Base-by-base conservation (phyloP, 1,140 invertebrate species). In the Magallana angulata region DNA sequence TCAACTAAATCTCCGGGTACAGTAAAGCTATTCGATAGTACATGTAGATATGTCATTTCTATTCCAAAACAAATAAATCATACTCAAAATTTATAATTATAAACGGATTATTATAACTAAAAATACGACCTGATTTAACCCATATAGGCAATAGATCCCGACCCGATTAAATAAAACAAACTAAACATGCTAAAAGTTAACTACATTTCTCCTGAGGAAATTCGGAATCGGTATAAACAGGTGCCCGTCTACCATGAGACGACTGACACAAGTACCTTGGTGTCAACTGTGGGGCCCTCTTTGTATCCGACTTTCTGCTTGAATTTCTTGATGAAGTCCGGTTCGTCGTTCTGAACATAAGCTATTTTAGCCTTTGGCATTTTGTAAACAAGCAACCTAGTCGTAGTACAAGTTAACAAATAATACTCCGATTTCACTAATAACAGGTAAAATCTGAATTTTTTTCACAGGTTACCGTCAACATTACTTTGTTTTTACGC, bases 271-370 rank as follows among this genome's bases (percentile, higher is more conserved):
- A 12, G 18, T 85, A 91, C 92, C 91, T 94, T 94, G 48, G 93
- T 91, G 60, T 94, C 88, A 36, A 94, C 84, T 83, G 85, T 88
- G 16, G 92, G 92, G 7, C 91, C 93, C 91, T 94, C 93, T 90
- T 94, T 94, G 84, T 94, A 93, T 14, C 93, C 94, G 59, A 93
- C 88, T 83, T 88, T 91, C 88, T 94, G 85, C 87, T 94, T 94
- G 82, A 94, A 94, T 85, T 92, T 87, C 85, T 89, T 90, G 14
- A 94, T 92, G 89, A 94, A 94, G 7, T 91, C 89, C 64, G 94
- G 93, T 84, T 94, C 93, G 56, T 93, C 91, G 86, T 93, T 92
- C 85, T 91, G 86, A 6, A 93, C 90, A 88, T 90, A 94, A 24
- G 90, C 82, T 36, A 93, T 85, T 64, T 86, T 88, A 24, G 88